Evolutionary conservation across 2,113 vertebrate genomes (phyloP).

Genomic region (Calypte anna): DNA sequence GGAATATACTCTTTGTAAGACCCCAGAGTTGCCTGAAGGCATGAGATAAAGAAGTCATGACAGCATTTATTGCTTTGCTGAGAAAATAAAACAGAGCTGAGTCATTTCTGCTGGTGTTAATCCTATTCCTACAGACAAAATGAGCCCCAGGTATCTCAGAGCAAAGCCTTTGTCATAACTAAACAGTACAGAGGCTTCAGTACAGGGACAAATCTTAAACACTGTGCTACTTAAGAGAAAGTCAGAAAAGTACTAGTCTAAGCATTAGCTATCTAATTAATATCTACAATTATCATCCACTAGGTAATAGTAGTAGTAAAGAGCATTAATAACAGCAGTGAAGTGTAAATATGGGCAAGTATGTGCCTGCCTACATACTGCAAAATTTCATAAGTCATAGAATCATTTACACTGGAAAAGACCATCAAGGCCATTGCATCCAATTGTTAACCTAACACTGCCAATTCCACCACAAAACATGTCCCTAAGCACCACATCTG

Average conservation of each 20-base stretch:
- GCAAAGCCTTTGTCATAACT: background rate
- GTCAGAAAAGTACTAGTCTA: background rate
- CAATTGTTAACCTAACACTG: background rate
- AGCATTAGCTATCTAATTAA: background rate
- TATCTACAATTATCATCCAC: background rate
- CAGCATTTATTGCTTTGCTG: background rate
- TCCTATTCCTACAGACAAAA: background rate
- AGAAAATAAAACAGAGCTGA: background rate
- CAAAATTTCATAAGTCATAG: background rate
- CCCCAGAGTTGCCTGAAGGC: background rate
- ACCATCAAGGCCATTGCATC: background rate
- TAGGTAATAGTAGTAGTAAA: background rate
- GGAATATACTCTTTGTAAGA: background rate
- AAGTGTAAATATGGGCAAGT: background rate
- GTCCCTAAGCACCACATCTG: background rate
- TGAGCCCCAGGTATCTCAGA: background rate
- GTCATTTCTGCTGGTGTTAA: background rate
- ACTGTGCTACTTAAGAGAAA: background rate
- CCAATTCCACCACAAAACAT: background rate
- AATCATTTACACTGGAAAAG: background rate
- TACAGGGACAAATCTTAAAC: background rate
- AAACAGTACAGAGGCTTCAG: background rate
- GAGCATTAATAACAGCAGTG: background rate
- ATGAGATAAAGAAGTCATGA: background rate
- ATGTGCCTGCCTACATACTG: background rate